Base-by-base conservation (phyloP, 2,113 vertebrate genomes). In the Callionymus lyra region DNA sequence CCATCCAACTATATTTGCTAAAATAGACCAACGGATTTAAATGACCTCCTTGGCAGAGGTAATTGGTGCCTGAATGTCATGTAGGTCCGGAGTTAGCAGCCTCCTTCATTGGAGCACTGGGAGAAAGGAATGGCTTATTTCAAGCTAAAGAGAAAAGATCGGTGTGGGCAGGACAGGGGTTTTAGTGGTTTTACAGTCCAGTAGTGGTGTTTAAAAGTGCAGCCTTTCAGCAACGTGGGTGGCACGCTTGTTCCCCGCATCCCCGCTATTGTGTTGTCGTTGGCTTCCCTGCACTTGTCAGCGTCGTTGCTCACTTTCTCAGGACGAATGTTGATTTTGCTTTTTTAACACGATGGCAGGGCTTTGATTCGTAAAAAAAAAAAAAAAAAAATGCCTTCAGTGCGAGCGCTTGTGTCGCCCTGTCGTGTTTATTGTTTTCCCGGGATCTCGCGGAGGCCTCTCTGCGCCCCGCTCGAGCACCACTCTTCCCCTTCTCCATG, bases 191-290 rank as follows among this genome's bases (percentile, higher is more conserved):
- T 94, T 90, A 91, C 89, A 93, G 89, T 90, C 90, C 86, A 85
- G 83, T 89, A 88, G 88, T 85, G 91, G 88, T 87, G 88, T 89
- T 89, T 90, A 88, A 94, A 89, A 91, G 88, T 88, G 33, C 75
- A 80, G 85, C 85, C 89, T 90, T 88, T 90, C 88, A 89, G 88
- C 94, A 86, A 90, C 89, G 91, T 98, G 94, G 93, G 94, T 98
- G 94, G 94, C 87, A 88, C 82, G 81, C 87, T 92, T 64, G 66
- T 63, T 89, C 88, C 88, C 87, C 86, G 89, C 89, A 89, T 92
- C 89, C 89, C 87, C 34, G 71, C 69, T 56, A 63, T 75, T 81
- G 86, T 96, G 91, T 97, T 97, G 93, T 91, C 86, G 88, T 93
- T 93, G 92, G 91, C 92, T 91, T n/a, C 87, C 87, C 74, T 82